Evolutionary conservation across 2,113 vertebrate species (phyloP).

Genomic region (Saimiri boliviensis): DNA sequence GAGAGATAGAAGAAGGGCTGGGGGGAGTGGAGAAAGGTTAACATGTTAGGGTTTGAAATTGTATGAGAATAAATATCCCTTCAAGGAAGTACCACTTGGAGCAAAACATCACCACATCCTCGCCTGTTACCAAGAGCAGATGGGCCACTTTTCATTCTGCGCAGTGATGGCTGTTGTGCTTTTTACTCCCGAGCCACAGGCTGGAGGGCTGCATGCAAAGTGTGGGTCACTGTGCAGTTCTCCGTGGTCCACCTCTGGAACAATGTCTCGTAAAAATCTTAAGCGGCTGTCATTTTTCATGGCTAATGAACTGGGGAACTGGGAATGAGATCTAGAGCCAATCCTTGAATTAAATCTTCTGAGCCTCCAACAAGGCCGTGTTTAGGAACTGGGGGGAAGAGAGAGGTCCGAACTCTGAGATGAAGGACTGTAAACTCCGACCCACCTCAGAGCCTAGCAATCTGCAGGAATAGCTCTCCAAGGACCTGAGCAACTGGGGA

Average conservation of each 20-base stretch:
- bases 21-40: neutral
- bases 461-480: conserved; percentile 66
- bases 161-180: conserved; percentile 75
- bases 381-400: conserved; percentile 54
- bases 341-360: conserved; percentile 79
- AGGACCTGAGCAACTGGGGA: conserved; percentile 48
- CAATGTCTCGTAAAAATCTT: conserved; percentile 80
- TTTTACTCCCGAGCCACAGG: conserved; percentile 68
- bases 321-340: conserved; percentile 81
- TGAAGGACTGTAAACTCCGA: conserved; percentile 55
- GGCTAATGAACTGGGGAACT: conserved; percentile 82
- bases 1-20: neutral
- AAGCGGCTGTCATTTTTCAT: conserved; percentile 82
- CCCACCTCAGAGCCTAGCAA: conserved; percentile 73
- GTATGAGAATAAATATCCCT: conserved; percentile 66
- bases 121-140: conserved; percentile 66
- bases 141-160: conserved; percentile 75
- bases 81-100: conserved; percentile 71
- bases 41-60: conserved; percentile 48
- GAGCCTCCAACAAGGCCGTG: conserved; percentile 74
- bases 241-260: conserved; percentile 73
- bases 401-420: neutral
- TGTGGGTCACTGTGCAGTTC: conserved; percentile 70
- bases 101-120: conserved; percentile 70
- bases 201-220: conserved; percentile 57